phyloP scores from a whole-genome alignment of 2,888 invertebrate species.

The Eurytoma californica region DNA sequence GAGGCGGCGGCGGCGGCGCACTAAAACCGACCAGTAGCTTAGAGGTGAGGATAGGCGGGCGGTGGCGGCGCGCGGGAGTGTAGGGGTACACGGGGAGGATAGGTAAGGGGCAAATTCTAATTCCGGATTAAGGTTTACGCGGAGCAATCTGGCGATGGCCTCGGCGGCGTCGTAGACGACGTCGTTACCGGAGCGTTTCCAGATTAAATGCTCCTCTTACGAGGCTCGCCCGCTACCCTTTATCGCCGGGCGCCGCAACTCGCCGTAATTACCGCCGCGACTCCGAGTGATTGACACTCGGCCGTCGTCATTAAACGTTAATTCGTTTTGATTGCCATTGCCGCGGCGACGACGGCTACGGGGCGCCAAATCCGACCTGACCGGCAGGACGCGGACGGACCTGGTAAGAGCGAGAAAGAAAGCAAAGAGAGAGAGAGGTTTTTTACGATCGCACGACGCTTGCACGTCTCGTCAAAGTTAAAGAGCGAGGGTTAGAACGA shows the following conservation, averaged over 20 bases:
- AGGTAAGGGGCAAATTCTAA: conserved; percentile 61
- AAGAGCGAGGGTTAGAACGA: conserved; percentile 17
- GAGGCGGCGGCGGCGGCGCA: neutral
- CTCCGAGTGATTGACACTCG: conserved; percentile 63
- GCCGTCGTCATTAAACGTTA: conserved; percentile 62
- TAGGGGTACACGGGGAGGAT: neutral
- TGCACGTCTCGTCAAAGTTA: conserved; percentile 32
- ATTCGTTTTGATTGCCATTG: conserved; percentile 62
- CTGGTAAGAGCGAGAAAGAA: no score
- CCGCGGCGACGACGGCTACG: conserved; percentile 38
- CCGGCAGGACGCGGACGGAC: neutral
- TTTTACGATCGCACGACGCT: neutral
- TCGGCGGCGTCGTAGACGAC: conserved; percentile 55
- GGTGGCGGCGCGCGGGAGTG: neutral
- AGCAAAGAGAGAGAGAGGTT: neutral
- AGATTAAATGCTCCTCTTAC: conserved; percentile 66
- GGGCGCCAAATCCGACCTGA: no score
- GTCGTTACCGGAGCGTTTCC: conserved; percentile 67
- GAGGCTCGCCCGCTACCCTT: conserved; percentile 54
- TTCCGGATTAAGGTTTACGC: conserved; percentile 68
- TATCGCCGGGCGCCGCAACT: conserved; percentile 59
- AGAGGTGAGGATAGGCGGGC: no score
- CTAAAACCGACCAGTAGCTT: neutral
- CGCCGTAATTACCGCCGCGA: conserved; percentile 60
- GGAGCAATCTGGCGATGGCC: conserved; percentile 61